Base-by-base conservation (phyloP, 2,888 invertebrate genomes). In the Ornithoptera priamus region DNA sequence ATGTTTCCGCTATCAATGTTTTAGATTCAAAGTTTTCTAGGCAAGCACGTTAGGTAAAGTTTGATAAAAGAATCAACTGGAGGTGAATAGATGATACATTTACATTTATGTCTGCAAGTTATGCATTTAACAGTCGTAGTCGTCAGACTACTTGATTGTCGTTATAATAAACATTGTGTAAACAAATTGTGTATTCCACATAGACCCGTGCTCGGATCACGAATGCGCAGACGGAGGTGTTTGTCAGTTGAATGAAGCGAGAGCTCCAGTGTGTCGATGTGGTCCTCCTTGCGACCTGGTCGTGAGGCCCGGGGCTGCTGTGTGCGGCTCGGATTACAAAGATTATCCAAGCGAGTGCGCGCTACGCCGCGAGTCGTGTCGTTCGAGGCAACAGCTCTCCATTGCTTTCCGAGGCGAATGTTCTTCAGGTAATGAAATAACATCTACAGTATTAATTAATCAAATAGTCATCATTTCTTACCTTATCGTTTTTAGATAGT, bases 191-290 rank as follows among this genome's bases (percentile, higher is more conserved):
- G 24, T 68, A 20, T 57, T 57, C 7, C 10, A 39, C 24, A 2
- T 93, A 98, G 98, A 98, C 94, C 98, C 98, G 1, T 98, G 98
- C 86, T 94, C 95, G 59, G 95, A 95, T 70, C 94, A 96, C 75
- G 94, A 94, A 80, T 98, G 98, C 88, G 93, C 95, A 42, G 95
- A 95, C 75, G 96, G 96, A 46, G 96, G 97, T 82, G 93, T 97
- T 71, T 98, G 98, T 89, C 97, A 96, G 85, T 91, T 98, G 86
- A 96, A 97, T 87, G 94, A 94, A 76, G 94, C 95, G 67, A 94
- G 97, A 62, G 94, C 95, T 75, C 96, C 97, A 0, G 93, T 94
- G 59, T 98, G 97, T 85, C 94, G 94, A 72, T 98, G 98, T 85
- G 96, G 96, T 69, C 96, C 96, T 75, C 93, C 94, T 64, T 96